Base-by-base conservation (phyloP, 2,888 invertebrate species). In the Leptopterna dolabrata region DNA sequence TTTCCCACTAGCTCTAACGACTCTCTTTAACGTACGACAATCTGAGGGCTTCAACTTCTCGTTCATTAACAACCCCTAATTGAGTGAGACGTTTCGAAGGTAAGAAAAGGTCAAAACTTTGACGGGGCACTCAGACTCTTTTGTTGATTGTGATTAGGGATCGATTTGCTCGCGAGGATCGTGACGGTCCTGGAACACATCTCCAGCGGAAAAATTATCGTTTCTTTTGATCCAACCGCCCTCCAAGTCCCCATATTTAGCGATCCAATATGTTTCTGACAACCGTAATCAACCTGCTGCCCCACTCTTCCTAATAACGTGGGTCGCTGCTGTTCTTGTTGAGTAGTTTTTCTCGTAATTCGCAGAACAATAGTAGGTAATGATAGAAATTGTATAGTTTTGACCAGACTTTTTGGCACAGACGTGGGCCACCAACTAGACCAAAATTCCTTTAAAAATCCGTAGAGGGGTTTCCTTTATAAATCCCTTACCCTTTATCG, bases 251-350 rank as follows among this genome's bases (percentile, higher is more conserved):
- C 63, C 63, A 24, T 63, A 63, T 63, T 63, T 63, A 63, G 63
- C 63, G 63, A 63, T 63, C 63, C 63, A 63, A 63, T 63, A 63
- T 63, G 63, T 63, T 63, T 63, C 63, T 63, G 63, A 63, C 63
- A 63, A 63, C 24, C 63, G 63, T 24, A 63, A 63, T 63, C 63
- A 63, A 63, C 19, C 63, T 63, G 63, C 19, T 24, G 63, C 63
- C 63, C 55, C 19, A n/a, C 7, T 55, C 19, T 19, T 55, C n/a
- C 55, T 19, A 55, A 55, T 11, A 24, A 19, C 63, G 63, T 63
- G 27, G 63, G 63, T 63, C 27, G 63, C 63, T 0, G 63, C 63
- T 7, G 19, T 36, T 24, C 11, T 55, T 55, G n/a, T n/a, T n/a
- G n/a, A n/a, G n/a, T n/a, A n/a, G n/a, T n/a, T n/a, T n/a, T n/a